Evolutionary conservation across 2,113 vertebrate genomes (phyloP), one percentile per base, ranked within the genome.

Genomic region (Zosterops borbonicus): DNA sequence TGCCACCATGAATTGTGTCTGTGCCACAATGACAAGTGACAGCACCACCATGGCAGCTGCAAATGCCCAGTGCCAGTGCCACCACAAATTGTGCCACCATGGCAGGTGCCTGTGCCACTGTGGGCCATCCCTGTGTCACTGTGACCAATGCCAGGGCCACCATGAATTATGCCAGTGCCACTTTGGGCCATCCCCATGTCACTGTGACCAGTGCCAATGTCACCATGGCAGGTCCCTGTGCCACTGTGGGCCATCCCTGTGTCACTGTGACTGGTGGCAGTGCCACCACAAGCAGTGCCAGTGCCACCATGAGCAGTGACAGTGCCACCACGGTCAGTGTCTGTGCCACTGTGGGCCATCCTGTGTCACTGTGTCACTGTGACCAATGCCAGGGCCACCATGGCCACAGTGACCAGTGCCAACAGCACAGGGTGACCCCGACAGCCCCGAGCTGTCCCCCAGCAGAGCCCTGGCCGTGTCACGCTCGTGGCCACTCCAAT

Each of bases 291-390:
- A 39, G 39, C 39, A 13, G 25, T 47, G 53, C 4, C 62, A 12
- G 3, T 23, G 22, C 14, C 31, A 37, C 3, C 5, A 4, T 3
- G 0, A 10, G 14, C 5, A 7, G 17, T 56, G 18, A 19, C 55
- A 21, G 5, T 22, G 29, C 4, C 63, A 69, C 49, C 13, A 1
- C 1, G 4, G 7, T 1, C 9, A 8, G 11, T 29, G 22, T 15
- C 50, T 1, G 9, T 11, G 46, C 14, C 4, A 15, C 39, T 9
- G 4, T 5, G 24, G 17, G 12, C 23, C 12, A n/a, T 42, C 39
- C 21, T 39, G 39, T 39, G 39, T 39, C 39, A 39, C 14, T 5
- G 3, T 23, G 17, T 14, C 52, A 27, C 41, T 12, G 33, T 53
- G 56, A 8, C 37, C 21, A 12, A 2, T 22, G 53, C 46, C 56